Conservation (phyloP, 2,888 invertebrate species). For the Fragum fragum region DNA sequence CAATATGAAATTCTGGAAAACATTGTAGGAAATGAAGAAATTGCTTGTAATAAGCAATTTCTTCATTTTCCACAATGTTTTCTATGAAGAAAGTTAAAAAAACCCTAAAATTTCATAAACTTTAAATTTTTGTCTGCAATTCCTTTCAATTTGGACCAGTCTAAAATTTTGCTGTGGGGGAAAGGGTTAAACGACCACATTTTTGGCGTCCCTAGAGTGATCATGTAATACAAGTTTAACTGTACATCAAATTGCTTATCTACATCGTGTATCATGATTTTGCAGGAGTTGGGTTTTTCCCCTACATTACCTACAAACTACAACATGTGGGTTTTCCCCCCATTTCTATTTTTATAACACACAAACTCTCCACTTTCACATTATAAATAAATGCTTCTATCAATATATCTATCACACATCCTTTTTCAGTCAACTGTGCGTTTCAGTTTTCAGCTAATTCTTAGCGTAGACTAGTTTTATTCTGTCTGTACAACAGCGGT, state of each 20-base stretch:
- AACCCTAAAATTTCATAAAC: no score
- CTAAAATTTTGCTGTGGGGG: no score
- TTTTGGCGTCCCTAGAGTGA: no score
- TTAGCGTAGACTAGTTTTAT: neutral
- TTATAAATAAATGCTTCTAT: constrained; percentile 12
- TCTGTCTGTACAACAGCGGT: neutral
- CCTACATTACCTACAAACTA: neutral
- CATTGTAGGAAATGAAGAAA: no score
- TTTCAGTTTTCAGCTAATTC: neutral
- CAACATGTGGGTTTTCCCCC: constrained; percentile 2
- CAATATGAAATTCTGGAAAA: no score
- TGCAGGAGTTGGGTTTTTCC: neutral
- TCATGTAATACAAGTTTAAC: no score
- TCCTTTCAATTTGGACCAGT: no score
- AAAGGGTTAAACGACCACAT: no score
- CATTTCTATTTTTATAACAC: neutral
- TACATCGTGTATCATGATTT: neutral
- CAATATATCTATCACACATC: neutral
- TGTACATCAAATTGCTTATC: neutral
- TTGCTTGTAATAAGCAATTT: no score
- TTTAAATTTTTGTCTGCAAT: no score
- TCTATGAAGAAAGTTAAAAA: no score
- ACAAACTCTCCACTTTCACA: constrained; percentile 16
- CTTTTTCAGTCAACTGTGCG: neutral
- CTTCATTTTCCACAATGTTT: no score